Conservation (phyloP, 2,797 vertebrate species). For the Agapornis canus region DNA sequence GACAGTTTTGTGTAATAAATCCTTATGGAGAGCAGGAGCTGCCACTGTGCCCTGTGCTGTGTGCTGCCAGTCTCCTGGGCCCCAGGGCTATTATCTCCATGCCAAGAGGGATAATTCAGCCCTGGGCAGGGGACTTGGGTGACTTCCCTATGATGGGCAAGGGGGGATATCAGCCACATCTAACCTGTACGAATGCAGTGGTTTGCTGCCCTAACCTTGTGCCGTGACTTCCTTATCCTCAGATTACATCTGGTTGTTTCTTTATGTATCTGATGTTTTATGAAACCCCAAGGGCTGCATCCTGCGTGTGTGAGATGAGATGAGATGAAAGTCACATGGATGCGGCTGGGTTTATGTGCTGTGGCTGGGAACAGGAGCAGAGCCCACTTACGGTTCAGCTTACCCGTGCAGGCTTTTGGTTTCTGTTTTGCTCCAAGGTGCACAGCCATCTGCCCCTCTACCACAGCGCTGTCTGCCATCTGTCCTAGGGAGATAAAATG, state of each 20-base stretch:
- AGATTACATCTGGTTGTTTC: neutral
- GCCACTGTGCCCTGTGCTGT: neutral
- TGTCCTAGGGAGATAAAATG: conserved; percentile 53
- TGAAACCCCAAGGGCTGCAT: neutral
- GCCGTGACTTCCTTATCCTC: neutral
- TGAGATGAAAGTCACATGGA: neutral
- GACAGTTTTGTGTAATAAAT: neutral
- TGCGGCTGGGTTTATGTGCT: neutral
- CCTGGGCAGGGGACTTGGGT: neutral
- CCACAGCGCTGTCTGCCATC: conserved; percentile 56
- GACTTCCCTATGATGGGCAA: neutral
- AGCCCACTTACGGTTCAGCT: neutral
- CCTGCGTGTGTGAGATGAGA: neutral
- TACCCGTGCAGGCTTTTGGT: neutral
- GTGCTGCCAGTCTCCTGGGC: neutral
- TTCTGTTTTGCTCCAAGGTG: conserved; percentile 45
- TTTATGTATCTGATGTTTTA: neutral
- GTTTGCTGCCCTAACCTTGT: neutral
- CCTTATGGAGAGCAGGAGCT: neutral
- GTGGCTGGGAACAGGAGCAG: neutral
- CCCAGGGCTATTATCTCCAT: neutral
- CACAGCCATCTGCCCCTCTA: conserved; percentile 55
- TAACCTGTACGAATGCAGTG: neutral
- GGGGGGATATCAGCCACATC: neutral
- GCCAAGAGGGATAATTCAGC: neutral